Percentiles rank a stretch among this genome's conserved stretches.
Conservation (phyloP, 1,140 invertebrate genomes). For the Drosophila ohnishii region DNA sequence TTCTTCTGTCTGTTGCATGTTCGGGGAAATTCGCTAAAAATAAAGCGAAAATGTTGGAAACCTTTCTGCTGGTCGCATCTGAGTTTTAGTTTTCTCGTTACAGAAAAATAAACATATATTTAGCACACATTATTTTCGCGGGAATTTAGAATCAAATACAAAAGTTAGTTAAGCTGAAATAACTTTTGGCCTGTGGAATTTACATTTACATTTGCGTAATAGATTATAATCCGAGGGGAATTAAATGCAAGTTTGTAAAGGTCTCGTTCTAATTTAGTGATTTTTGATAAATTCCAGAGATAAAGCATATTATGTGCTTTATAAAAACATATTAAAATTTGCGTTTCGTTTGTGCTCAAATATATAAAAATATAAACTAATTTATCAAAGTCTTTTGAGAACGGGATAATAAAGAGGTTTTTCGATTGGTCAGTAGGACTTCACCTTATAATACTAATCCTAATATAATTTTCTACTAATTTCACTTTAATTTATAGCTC, state of each 20-base stretch:
- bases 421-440: not conserved
- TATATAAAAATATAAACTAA: too few species aligned
- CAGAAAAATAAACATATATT: slow-evolving; percentile 9
- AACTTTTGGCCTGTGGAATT: not conserved
- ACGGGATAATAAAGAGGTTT: not conserved
- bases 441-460: not conserved
- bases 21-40: slow-evolving; percentile 3
- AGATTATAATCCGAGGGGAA: not conserved
- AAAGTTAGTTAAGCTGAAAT: not conserved
- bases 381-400: not conserved
- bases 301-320: not conserved
- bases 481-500: too few species aligned
- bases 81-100: slow-evolving; percentile 12
- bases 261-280: not conserved
- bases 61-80: slow-evolving; percentile 24
- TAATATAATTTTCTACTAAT: too few species aligned
- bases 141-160: not conserved
- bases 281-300: not conserved
- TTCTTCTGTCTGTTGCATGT: slow-evolving; percentile 59
- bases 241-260: not conserved
- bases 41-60: slow-evolving; percentile 7
- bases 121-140: not conserved
- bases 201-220: not conserved
- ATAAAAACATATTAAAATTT: not conserved
- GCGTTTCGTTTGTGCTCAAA: too few species aligned